phyloP scores from a whole-genome alignment of 2,797 vertebrate species.

The Sebastes nivosus region DNA sequence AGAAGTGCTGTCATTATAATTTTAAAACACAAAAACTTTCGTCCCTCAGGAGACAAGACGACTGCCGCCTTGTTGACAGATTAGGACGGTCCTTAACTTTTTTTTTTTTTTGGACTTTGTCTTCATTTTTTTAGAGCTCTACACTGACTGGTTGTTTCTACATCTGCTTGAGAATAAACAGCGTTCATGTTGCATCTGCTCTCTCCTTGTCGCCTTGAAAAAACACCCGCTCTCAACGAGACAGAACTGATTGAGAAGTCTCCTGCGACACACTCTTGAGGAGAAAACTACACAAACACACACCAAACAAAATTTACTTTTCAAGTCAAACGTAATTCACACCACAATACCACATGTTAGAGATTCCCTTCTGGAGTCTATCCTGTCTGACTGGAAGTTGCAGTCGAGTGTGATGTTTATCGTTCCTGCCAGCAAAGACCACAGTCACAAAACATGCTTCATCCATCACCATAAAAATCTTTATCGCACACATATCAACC shows the following conservation, averaged over 20 bases:
- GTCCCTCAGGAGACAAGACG: neutral
- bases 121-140: neutral
- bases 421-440: neutral
- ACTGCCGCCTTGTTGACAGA: neutral
- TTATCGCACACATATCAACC: neutral
- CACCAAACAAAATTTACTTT: neutral
- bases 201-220: constrained; percentile 8
- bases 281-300: neutral
- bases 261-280: neutral
- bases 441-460: neutral
- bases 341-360: constrained; percentile 5
- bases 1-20: neutral
- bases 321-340: constrained; percentile 5
- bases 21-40: neutral
- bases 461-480: neutral
- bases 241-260: neutral
- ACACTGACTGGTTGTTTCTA: neutral
- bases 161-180: neutral
- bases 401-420: neutral
- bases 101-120: neutral
- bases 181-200: constrained; percentile 9
- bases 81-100: neutral
- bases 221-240: neutral
- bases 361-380: neutral
- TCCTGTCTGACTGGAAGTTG: constrained; percentile 16